Conservation (phyloP, 1,140 invertebrate genomes). For the Nasonia giraulti region DNA sequence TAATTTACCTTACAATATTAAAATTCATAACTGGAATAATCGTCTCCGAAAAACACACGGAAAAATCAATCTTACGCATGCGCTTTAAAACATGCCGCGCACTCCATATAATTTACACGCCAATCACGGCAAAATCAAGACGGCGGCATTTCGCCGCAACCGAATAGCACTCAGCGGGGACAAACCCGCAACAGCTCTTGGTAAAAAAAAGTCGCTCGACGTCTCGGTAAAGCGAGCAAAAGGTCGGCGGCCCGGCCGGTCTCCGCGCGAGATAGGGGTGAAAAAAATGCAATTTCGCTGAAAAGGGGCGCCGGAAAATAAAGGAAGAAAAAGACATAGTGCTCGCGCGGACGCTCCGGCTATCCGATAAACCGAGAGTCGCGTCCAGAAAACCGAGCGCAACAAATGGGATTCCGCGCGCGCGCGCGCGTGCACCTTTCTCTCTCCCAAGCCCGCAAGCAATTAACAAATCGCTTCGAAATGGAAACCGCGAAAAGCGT, state of each 20-base stretch:
- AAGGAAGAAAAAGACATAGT: constrained; percentile 6
- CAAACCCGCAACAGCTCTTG: neutral
- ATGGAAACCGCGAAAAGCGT: constrained; percentile 17
- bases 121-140: neutral
- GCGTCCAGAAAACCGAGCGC: constrained; percentile 6
- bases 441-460: neutral
- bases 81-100: neutral
- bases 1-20: neutral
- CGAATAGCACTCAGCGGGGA: neutral
- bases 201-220: neutral
- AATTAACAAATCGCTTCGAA: constrained; percentile 29
- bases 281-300: constrained; percentile 21
- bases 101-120: neutral
- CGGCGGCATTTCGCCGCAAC: neutral
- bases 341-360: neutral
- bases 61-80: neutral
- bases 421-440: neutral
- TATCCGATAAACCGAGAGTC: constrained; percentile 22
- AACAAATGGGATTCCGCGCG: constrained; percentile 17
- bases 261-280: neutral
- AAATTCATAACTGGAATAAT: neutral
- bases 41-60: neutral
- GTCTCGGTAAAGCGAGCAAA: neutral
- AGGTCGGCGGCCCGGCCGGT: too few relatives aligned
- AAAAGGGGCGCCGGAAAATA: neutral